Base-by-base conservation (phyloP, 2,888 invertebrate species). In the Phalera bucephala region DNA sequence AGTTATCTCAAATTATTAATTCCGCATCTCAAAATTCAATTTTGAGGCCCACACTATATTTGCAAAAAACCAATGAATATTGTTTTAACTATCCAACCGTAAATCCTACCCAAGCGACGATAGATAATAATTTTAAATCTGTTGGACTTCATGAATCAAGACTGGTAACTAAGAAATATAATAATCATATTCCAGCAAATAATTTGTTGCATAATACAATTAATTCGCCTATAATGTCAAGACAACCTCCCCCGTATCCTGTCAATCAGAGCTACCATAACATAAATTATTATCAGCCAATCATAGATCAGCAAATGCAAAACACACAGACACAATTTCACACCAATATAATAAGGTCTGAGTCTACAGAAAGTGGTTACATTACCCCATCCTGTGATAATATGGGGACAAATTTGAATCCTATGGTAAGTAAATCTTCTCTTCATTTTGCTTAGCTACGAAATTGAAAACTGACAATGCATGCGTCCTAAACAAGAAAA, bases 281-380 rank as follows among this genome's bases (percentile, higher is more conserved):
- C 9, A n/a, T n/a, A 27, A 14, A 27, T 12, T 1, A 26, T 27
- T 27, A 14, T 6, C 12, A 3, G 12, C 12, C 11, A 27, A n/a
- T 9, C n/a, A 27, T 14, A 2, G 8, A 12, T 5, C 3, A 5
- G 17, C 3, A 3, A 9, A 27, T 13, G 3, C 26, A 26, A 3
- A 17, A 17, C 10, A 13, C 4, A 9, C 25, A 10, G 11, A 3
- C 12, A 4, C 25, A 27, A 22, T 17, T 11, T 23, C 10, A 33
- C 39, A 25, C 14, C 4, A 10, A 29, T 19, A 29, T 7, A 29
- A 19, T 19, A 0, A 56, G 63, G 47, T 68, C 68, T 8, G 39
- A 59, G 23, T 73, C 73, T 10, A 63, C 58, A 33, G 72, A 73
- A 21, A 72, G 72, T 45, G 72, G 72, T 2, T 55, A 66, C 36